These are phyloP conservation scores for Chymomyza costata DNA, from an alignment of 1,140 invertebrate genomes.

Conservation along the genomic window DNA sequence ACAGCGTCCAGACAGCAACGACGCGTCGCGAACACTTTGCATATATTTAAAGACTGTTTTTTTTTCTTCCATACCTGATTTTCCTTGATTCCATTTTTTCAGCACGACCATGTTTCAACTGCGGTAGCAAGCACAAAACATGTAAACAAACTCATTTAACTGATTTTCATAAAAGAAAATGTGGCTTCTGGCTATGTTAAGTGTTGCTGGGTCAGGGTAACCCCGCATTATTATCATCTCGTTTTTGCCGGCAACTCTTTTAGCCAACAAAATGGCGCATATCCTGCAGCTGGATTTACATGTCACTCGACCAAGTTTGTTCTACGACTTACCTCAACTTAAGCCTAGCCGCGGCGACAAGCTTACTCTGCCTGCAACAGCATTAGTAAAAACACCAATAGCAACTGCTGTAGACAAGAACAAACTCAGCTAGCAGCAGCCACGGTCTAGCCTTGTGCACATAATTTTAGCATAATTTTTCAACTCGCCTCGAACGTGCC, in stretches of 20 bases:
- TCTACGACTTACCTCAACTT: slow-evolving; percentile 43
- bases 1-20: too few species aligned
- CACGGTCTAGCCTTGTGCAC: slow-evolving; percentile 45
- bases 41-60: slow-evolving; percentile 50
- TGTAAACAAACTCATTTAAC: slow-evolving; percentile 73
- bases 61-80: neutral
- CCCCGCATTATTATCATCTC: slow-evolving; percentile 44
- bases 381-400: neutral
- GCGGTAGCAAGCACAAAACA: slow-evolving; percentile 32
- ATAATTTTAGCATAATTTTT: slow-evolving; percentile 72
- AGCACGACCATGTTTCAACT: neutral
- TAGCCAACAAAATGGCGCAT: slow-evolving; percentile 48
- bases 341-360: slow-evolving; percentile 29
- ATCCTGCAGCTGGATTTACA: slow-evolving; percentile 63
- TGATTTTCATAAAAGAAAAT: slow-evolving; percentile 67
- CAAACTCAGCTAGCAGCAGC: slow-evolving; percentile 5
- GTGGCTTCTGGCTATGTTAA: slow-evolving; percentile 54
- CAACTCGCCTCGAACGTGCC: slow-evolving; percentile 17
- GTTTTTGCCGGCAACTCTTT: slow-evolving; percentile 51
- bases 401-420: neutral
- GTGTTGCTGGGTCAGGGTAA: slow-evolving; percentile 23
- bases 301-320: slow-evolving; percentile 59
- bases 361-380: slow-evolving; percentile 27
- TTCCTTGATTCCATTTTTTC: too few species aligned
- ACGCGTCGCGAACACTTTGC: too few species aligned